Percentiles rank a stretch among this genome's conserved stretches.
Conservation (phyloP, 2,113 vertebrate species). For the Xerus inauris region DNA sequence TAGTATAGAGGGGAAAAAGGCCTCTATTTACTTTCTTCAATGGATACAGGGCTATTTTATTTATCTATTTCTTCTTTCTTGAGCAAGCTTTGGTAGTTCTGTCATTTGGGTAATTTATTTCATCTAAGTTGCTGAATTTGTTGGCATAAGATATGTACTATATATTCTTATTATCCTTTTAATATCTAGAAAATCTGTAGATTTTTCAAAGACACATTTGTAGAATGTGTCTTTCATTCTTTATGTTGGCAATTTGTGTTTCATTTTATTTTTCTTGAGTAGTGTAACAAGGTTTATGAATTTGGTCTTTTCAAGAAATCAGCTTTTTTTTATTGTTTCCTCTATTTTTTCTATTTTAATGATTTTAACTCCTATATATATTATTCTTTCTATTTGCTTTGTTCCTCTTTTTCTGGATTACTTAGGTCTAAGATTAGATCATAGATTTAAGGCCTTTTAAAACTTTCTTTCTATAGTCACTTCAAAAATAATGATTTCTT, state of each 20-base stretch:
- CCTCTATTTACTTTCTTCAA: background rate
- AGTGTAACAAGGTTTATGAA: background rate
- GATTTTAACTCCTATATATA: background rate
- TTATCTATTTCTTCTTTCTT: conserved; percentile 28
- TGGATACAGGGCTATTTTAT: background rate
- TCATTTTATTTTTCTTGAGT: background rate
- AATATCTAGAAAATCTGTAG: background rate
- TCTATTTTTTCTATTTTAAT: background rate
- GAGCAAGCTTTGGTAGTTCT: background rate
- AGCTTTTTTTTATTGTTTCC: background rate
- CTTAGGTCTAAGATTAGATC: background rate
- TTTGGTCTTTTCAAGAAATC: background rate
- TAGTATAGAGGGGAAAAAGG: background rate
- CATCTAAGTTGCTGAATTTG: background rate
- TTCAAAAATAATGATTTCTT: conserved; percentile 23
- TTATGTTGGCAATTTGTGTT: background rate
- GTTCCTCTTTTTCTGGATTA: background rate
- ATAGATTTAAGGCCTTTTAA: background rate
- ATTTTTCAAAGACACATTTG: too few relatives aligned
- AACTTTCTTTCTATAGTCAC: conserved; percentile 17
- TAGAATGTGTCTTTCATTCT: background rate
- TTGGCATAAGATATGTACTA: background rate
- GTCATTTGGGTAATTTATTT: background rate
- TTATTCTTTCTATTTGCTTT: background rate
- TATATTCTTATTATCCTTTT: background rate